A percentile compares a stretch with the other conserved stretches of the same genome.
phyloP scores from a whole-genome alignment of 2,797 vertebrate species.

The Ctenosaura bakeri region DNA sequence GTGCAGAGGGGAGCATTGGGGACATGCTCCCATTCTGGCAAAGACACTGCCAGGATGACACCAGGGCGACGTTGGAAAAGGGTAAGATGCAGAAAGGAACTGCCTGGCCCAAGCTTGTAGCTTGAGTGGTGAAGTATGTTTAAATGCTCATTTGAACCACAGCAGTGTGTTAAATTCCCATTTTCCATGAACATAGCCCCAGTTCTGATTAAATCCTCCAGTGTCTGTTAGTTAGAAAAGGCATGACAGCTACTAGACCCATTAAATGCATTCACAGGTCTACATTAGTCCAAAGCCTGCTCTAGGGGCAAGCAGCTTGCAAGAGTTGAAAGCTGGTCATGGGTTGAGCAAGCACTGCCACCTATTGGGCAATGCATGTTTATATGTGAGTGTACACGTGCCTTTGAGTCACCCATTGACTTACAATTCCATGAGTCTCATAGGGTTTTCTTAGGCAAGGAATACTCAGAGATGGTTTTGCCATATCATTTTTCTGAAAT shows the following conservation, averaged over 20 bases:
- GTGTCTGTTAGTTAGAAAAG: background rate
- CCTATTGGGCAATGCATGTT: constrained; percentile 4
- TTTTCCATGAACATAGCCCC: background rate
- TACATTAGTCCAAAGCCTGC: background rate
- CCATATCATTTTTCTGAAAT: too few species aligned
- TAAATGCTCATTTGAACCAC: background rate
- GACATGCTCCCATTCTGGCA: too few species aligned
- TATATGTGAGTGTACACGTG: background rate
- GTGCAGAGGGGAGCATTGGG: too few species aligned
- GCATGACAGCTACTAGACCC: background rate
- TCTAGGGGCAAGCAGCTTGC: background rate
- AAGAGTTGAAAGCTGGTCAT: background rate
- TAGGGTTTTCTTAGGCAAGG: too few species aligned
- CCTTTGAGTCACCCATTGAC: too few species aligned
- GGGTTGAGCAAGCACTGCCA: constrained; percentile 8
- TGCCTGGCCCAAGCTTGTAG: too few species aligned
- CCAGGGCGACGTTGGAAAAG: too few species aligned
- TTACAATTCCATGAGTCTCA: too few species aligned
- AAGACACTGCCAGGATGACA: too few species aligned
- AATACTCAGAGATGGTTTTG: too few species aligned
- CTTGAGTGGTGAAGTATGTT: too few species aligned
- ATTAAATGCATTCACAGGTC: background rate
- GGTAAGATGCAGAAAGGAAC: too few species aligned
- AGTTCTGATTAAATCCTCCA: background rate
- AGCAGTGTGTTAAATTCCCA: background rate